phyloP scores from a whole-genome alignment of 92 coral and sea anemone genomes.

The Epizoanthus illoricatus region DNA sequence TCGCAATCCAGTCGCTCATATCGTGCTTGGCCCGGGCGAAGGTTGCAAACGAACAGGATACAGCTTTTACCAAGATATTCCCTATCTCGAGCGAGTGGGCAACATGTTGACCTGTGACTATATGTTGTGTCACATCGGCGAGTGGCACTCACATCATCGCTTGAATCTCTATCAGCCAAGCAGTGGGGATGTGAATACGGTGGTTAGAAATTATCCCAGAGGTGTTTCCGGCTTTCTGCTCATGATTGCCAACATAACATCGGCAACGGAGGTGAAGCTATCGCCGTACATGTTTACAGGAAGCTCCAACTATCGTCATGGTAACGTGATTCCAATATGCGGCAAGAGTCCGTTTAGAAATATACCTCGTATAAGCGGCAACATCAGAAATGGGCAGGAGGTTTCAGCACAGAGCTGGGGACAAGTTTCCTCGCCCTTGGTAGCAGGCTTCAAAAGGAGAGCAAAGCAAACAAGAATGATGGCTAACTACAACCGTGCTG shows the following conservation, averaged over 20 bases:
- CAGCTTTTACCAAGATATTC: slow-evolving; percentile 77
- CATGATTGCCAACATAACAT: slow-evolving; percentile 77
- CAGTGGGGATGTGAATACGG: slow-evolving; percentile 77
- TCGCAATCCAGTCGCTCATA: slow-evolving; percentile 56
- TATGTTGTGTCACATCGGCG: slow-evolving; percentile 91
- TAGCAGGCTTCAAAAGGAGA: neutral
- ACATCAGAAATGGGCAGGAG: slow-evolving; percentile 8
- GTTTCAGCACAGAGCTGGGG: neutral
- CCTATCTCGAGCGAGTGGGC: slow-evolving; percentile 79
- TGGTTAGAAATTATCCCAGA: slow-evolving; percentile 70
- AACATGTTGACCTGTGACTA: slow-evolving; percentile 53
- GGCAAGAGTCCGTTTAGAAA: slow-evolving; percentile 42
- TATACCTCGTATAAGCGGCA: neutral
- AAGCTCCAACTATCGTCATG: slow-evolving; percentile 21
- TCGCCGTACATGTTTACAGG: slow-evolving; percentile 70
- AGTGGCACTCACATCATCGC: slow-evolving; percentile 93
- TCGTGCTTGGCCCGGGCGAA: slow-evolving; percentile 84
- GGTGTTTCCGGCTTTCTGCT: slow-evolving; percentile 83
- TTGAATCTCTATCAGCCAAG: slow-evolving; percentile 74
- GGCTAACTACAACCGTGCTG: no score
- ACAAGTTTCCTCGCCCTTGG: neutral
- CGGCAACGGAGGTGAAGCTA: slow-evolving; percentile 31
- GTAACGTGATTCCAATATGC: slow-evolving; percentile 16
- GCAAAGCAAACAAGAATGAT: neutral
- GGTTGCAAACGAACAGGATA: slow-evolving; percentile 67